These are phyloP conservation scores for Cygnus atratus DNA, from an alignment of 2,113 vertebrate species.

Conservation along the genomic window DNA sequence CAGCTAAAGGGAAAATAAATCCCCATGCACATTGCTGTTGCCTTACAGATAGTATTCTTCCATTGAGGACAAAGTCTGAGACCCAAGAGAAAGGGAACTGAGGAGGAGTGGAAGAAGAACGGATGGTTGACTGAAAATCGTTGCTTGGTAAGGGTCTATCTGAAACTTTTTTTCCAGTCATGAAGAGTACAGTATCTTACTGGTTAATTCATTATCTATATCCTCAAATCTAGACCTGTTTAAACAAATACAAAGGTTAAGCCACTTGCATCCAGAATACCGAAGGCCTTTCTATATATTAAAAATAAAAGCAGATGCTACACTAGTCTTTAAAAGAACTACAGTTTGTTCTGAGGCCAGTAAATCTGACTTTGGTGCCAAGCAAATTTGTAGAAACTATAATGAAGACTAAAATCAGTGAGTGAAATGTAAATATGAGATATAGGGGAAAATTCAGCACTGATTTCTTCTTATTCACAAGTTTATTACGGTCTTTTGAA, in stretches of 20 bases:
- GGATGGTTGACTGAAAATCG: neutral
- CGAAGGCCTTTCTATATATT: neutral
- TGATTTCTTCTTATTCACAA: neutral
- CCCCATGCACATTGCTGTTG: neutral
- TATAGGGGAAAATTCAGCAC: neutral
- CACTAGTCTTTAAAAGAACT: neutral
- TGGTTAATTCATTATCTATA: neutral
- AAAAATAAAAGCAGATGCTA: neutral
- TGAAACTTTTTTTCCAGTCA: neutral
- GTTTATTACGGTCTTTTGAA: neutral
- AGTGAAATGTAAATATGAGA: neutral
- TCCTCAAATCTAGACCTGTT: neutral
- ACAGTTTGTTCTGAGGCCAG: neutral
- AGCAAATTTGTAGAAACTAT: neutral
- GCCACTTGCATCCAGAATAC: neutral
- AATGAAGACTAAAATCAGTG: neutral
- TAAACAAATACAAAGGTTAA: neutral
- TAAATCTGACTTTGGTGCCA: neutral
- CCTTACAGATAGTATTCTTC: neutral
- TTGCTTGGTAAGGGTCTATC: neutral
- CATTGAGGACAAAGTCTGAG: neutral
- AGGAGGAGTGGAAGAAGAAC: neutral
- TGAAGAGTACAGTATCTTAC: neutral
- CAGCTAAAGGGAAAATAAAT: neutral
- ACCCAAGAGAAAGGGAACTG: neutral